Conservation (phyloP, 1,140 invertebrate species). For the Macrosteles quadrilineatus region DNA sequence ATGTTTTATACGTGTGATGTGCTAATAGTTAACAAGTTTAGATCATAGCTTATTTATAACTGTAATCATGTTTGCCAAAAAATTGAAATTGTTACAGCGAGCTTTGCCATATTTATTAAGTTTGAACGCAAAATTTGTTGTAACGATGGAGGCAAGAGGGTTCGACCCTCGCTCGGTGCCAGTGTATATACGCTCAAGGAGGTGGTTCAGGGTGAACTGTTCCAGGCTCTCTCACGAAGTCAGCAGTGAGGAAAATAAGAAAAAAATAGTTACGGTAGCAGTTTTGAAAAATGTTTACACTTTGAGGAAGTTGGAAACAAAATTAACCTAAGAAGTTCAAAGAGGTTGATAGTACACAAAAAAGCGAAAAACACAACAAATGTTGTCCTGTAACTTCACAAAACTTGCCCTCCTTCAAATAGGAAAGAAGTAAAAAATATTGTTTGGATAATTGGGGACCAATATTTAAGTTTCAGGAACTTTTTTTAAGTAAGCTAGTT, state of each 20-base stretch:
- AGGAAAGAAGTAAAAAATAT: too few species aligned
- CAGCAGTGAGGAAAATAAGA: neutral
- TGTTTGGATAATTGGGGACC: too few species aligned
- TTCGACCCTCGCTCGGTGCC: neutral
- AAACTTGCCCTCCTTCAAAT: too few species aligned
- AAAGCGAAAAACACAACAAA: too few species aligned
- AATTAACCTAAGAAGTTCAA: too few species aligned
- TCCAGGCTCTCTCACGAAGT: too few species aligned
- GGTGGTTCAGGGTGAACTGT: too few species aligned
- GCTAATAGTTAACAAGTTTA: constrained; percentile 9
- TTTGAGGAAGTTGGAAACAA: too few species aligned
- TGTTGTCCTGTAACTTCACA: too few species aligned
- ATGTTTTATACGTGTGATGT: constrained; percentile 17
- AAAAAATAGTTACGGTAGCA: neutral
- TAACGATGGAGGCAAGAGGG: constrained; percentile 22
- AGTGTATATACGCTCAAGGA: constrained; percentile 17
- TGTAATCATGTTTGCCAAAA: constrained; percentile 22
- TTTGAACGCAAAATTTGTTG: constrained; percentile 13
- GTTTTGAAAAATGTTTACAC: neutral
- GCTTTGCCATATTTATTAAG: constrained; percentile 16
- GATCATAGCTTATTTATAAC: constrained; percentile 25
- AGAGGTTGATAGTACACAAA: too few species aligned
- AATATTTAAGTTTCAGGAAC: too few species aligned
- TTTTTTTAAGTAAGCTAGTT: too few species aligned
- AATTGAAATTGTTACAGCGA: constrained; percentile 18